Evolutionary conservation across 2,797 vertebrate species (phyloP), one percentile per base, ranked within the genome.

Genomic region (Danio albolineatus): DNA sequence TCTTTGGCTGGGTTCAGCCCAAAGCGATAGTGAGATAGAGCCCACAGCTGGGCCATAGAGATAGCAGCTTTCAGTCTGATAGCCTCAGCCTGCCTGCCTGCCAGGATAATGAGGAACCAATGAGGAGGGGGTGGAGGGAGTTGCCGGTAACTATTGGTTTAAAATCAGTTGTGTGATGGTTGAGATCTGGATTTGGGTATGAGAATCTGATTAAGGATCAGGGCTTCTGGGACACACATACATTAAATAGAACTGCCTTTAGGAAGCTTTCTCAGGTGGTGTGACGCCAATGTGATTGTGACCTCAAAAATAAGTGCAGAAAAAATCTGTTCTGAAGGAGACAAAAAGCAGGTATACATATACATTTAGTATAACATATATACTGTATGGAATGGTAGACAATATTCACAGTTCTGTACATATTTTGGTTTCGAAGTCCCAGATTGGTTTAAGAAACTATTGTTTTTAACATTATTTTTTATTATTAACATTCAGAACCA

Each of bases 21-120:
- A 90, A 91, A 89, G 82, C 84, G 93, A 95, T 93, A 88, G 84
- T 82, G 87, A 75, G 93, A 94, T 91, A 94, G 93, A 87, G 82
- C 80, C 89, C 91, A 90, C 91, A 93, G 93, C 92, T 95, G 93
- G 92, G 93, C 91, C 92, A 87, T 90, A 88, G 83, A 92, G 94
- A 95, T 95, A 94, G 92, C 90, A 88, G 65, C 65, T 66, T 70
- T 69, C 54, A 53, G 65, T 46, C 38, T 53, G 79, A 81, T 70
- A 81, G 64, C 78, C 48, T 88, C 90, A 92, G 92, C 89, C 59
- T 62, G 81, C 67, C 56, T 78, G 62, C 88, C 91, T 79, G 76
- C 88, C 91, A 93, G 91, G 89, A 93, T 94, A 94, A 94, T 92
- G 90, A 95, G 90, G 89, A 86, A 91, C 88, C 87, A 79, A 85